Base-by-base conservation (phyloP, 2,113 vertebrate genomes). In the Trichechus manatus region DNA sequence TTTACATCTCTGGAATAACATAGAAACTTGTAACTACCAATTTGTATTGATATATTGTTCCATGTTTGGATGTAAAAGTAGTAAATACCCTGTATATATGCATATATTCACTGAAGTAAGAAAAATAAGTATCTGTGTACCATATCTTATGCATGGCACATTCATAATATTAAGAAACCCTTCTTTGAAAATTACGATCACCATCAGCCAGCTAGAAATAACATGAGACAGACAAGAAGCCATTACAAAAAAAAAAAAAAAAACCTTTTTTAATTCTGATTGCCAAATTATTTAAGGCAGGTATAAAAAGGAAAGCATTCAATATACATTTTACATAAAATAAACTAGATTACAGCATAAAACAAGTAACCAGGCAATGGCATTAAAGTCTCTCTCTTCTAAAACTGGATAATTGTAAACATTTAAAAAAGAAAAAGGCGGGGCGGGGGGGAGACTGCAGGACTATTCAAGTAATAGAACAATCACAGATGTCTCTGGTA, bases 201-300 rank as follows among this genome's bases (percentile, higher is more conserved):
- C 15, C 8, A 66, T 93, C 75, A 88, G 97, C 50, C 94, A 98
- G 87, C 59, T 75, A 97, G 22, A 94, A 97, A 96, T 92, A 98
- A 97, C 53, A 85, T 11, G 88, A 98, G 78, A 97, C 97, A 95
- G 97, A 98, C 97, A 98, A 97, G 90, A 98, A 97, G 94, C 98
- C 97, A 94, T 93, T 99, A 99, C 98, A 99, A 91, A 99, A 98
- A 98, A 99, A 99, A 56, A 56, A 47, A 99, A 99, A 99, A 98
- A 98, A 98, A 99, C 98, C 97, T 96, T 98, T 98, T 99, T 99
- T 99, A 99, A 99, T 99, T 99, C 98, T 99, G 99, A 99, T 99
- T 99, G 99, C 99, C 99, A 99, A 99, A 99, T 99, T 99, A 99
- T 99, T 99, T 99, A 99, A 99, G 99, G 99, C 99, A 99, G 99